Evolutionary conservation across 1,140 invertebrate species (phyloP), one percentile per base, ranked within the genome.

Genomic region (Aricia agestis): DNA sequence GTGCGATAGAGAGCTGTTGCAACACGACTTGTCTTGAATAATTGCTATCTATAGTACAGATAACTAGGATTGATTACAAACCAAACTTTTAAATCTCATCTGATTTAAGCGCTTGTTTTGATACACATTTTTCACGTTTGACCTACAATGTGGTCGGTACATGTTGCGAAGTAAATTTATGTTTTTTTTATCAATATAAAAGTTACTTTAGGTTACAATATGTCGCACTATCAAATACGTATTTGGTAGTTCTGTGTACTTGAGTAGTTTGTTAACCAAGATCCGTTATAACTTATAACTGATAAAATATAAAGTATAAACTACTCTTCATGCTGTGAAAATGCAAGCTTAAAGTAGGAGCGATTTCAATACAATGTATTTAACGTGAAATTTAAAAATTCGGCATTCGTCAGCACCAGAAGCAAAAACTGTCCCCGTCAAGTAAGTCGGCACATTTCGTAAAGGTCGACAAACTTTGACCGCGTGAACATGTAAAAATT

Each of bases 391-490:
- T 36, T 9, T 36, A 36, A 36, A 36, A 36, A 13, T 10, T 59
- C 7, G 58, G 58, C 18, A 18, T 19, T 19, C 58, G 18, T 59
- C n/a, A 59, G 58, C 58, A 59, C 58, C 58, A 59, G 15, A 59
- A 65, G 71, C 66, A 78, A 78, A 78, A 76, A 72, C 65, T 67
- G 69, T 74, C 69, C 69, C 76, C 71, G 68, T 73, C 75, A 71
- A 76, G 66, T 72, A 42, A 70, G 72, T 66, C 74, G 77, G 74
- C 77, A 79, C 74, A 79, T 77, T 77, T 79, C 68, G 65, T 25
- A 66, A 63, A 72, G 75, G 75, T 75, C 68, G 67, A 72, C 42
- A 69, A 75, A 78, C 76, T 74, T 72, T 67, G 59, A 69, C 68
- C 72, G 71, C 67, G 66, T 65, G 61, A 69, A 69, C 68, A 69